Base-by-base conservation (phyloP, 2,797 vertebrate species). In the Typhlichthys subterraneus region DNA sequence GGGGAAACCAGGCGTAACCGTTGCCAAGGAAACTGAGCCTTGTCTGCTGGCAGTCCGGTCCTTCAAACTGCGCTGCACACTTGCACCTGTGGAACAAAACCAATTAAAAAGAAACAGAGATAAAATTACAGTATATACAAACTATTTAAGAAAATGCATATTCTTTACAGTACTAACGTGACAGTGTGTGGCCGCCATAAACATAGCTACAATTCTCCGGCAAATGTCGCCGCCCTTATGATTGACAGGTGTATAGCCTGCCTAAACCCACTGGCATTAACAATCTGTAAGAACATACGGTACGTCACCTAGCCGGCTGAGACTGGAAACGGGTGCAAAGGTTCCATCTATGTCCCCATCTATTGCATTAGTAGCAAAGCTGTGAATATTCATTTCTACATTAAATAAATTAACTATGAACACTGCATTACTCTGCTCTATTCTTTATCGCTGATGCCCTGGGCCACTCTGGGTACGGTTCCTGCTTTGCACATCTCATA, bases 1-100 rank as follows among this genome's bases (percentile, higher is more conserved):
- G 93, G 67, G 69, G 93, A 91, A 95, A 94, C 94, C 94, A 95
- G 69, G 94, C 92, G 87, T 95, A 94, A 81, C 95, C 92, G 88
- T 94, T 91, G 71, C 93, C 94, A 89, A 91, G 92, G 93, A 95
- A 95, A 91, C 93, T 92, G 77, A 89, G 92, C 64, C 90, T 89
- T 0, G 91, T 94, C 85, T 93, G 93, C 89, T 95, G 94, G 89
- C 94, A 96, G 57, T 94, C 90, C 57, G 94, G 91, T 69, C 94
- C 95, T 12, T 93, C 88, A 63, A 94, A 90, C 5, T 88, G 92
- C 45, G 93, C 75, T 70, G 91, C 89, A 86, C 94, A 96, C 67
- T 80, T 91, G 80, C 94, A 96, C 87, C 94, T 95, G 87, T 81
- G 85, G 76, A 62, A 85, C 47, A 23, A 12, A 48, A 60, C 15